Base-by-base conservation (phyloP, 2,113 vertebrate genomes). In the Connochaetes taurinus region DNA sequence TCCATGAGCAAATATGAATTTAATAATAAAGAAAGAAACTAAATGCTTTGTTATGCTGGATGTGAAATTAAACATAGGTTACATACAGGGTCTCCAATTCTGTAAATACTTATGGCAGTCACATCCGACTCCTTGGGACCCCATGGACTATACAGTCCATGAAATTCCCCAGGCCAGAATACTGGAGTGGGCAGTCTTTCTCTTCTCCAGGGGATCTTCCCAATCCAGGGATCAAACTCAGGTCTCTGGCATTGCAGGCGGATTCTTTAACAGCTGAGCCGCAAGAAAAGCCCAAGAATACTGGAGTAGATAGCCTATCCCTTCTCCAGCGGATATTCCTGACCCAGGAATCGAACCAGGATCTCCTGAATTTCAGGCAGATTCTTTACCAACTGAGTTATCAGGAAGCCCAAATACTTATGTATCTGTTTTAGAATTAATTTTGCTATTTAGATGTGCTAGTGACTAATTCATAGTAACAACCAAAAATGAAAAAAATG, bases 381-480 rank as follows among this genome's bases (percentile, higher is more conserved):
- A n/a, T 67, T 19, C 33, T 67, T 67, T 64, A 64, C 62, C 62
- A n/a, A 64, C 62, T 64, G 62, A 64, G 33, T 64, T 64, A 64
- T 64, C 16, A 64, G 62, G 62, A 64, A 64, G 62, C 33, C 62
- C 16, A n/a, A 64, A n/a, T 64, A n/a, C 15, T n/a, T n/a, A 64
- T 19, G 62, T 58, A 2, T 62, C 40, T 80, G 2, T 71, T 90
- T 85, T n/a, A 86, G 92, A 90, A 88, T 93, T 14, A 19, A 74
- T 78, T 90, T 90, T 76, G 7, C 3, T 33, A 36, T 82, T 95
- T 92, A 82, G n/a, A 81, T 71, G 40, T 76, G 7, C 3, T 91
- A 53, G 94, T 86, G 93, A 55, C 40, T 76, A 87, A 87, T 95
- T 71, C 62, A 10, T 25, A 80, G 67, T 86, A 82, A 31, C 19